These are phyloP conservation scores for Drosophila greeni DNA, from an alignment of 2,888 invertebrate species.

Conservation along the genomic window DNA sequence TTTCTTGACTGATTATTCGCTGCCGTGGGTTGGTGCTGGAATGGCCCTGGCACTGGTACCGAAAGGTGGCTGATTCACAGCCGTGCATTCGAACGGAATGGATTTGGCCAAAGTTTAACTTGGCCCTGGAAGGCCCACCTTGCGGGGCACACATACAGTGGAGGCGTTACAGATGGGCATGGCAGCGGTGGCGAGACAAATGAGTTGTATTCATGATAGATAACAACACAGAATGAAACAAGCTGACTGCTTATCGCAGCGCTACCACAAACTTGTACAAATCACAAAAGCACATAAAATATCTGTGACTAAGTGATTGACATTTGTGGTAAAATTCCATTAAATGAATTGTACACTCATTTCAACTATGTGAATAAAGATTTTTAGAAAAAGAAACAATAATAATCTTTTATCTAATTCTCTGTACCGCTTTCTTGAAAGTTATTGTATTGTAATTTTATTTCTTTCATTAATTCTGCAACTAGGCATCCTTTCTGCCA, in stretches of 20 bases:
- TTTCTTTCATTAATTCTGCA: not conserved
- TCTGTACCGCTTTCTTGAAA: not conserved
- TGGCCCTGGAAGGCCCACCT: slow-evolving; percentile 47
- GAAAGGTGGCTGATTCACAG: slow-evolving; percentile 53
- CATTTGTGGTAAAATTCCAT: slow-evolving; percentile 4
- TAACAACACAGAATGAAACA: slow-evolving; percentile 20
- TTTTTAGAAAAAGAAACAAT: too few species aligned
- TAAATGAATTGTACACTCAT: not conserved
- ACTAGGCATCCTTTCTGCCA: not conserved
- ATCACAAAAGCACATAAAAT: not conserved
- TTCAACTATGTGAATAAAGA: not conserved
- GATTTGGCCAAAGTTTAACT: slow-evolving; percentile 45
- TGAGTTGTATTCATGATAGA: slow-evolving; percentile 14
- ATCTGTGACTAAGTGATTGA: not conserved
- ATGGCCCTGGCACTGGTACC: slow-evolving; percentile 16
- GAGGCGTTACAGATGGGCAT: slow-evolving; percentile 10
- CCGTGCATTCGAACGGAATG: slow-evolving; percentile 26
- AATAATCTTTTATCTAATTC: too few species aligned
- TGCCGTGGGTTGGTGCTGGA: slow-evolving; percentile 14
- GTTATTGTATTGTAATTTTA: not conserved
- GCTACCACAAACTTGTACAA: not conserved
- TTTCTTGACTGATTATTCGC: slow-evolving; percentile 48
- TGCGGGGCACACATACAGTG: slow-evolving; percentile 22
- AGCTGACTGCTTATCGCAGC: slow-evolving; percentile 16
- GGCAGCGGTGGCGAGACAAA: slow-evolving; percentile 3